Conservation (phyloP, 1,140 invertebrate species). For the Mactra quadrangularis region DNA sequence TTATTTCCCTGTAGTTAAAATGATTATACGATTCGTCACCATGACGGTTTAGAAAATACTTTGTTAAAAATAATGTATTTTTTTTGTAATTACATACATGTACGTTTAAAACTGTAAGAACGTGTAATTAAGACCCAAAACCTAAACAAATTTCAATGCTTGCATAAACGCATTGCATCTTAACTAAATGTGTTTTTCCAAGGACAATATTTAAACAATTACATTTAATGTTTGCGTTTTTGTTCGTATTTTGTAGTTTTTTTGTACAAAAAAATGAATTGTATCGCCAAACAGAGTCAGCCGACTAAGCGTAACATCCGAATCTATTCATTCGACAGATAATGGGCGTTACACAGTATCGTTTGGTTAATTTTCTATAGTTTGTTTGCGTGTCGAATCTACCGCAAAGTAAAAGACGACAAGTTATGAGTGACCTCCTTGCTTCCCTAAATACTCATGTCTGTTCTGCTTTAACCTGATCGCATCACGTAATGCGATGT, state of each 20-base stretch:
- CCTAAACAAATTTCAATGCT: not conserved
- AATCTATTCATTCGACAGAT: slow-evolving; percentile 37
- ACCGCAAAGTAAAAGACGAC: slow-evolving; percentile 44
- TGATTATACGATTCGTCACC: no score
- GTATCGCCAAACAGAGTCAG: slow-evolving; percentile 10
- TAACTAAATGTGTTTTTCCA: no score
- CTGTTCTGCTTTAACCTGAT: slow-evolving; percentile 30
- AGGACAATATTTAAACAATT: no score
- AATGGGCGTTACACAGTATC: slow-evolving; percentile 32
- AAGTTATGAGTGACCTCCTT: slow-evolving; percentile 45
- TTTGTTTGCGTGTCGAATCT: slow-evolving; percentile 38
- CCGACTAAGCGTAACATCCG: slow-evolving; percentile 50
- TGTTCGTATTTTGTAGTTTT: no score
- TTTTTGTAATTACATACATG: not conserved
- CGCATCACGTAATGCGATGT: slow-evolving; percentile 25
- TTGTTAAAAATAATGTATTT: no score
- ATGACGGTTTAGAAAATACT: no score
- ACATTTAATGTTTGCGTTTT: not conserved
- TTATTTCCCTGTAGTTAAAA: not conserved
- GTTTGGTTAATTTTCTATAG: slow-evolving; percentile 20
- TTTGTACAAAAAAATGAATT: slow-evolving; percentile 7
- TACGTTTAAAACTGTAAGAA: not conserved
- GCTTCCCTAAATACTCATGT: slow-evolving; percentile 23
- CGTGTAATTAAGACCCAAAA: not conserved
- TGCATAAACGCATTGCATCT: no score